These are phyloP conservation scores for Megaustenia siamemsis DNA, from an alignment of 2,888 invertebrate genomes.

Conservation along the genomic window DNA sequence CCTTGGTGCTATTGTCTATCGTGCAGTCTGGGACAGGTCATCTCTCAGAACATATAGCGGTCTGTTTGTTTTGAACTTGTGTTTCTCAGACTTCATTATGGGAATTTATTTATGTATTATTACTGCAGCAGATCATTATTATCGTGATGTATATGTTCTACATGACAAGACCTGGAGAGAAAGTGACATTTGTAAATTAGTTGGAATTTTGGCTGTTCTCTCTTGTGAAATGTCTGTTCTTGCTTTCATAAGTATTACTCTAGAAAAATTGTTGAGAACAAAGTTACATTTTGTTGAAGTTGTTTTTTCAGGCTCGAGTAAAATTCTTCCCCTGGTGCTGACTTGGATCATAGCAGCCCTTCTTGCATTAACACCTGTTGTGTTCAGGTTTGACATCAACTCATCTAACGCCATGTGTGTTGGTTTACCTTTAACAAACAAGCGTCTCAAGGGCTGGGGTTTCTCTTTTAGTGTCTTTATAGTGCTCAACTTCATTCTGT, in stretches of 20 bases:
- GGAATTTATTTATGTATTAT: slow-evolving; percentile 1
- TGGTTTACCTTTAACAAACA: slow-evolving; percentile 76
- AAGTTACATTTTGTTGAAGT: slow-evolving; percentile 82
- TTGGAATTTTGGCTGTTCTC: background rate
- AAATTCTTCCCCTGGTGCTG: slow-evolving; percentile 60
- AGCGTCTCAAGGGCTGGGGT: slow-evolving; percentile 76
- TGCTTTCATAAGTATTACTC: slow-evolving; percentile 83
- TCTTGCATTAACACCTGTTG: slow-evolving; percentile 60
- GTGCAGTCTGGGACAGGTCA: background rate
- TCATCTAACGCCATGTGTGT: slow-evolving; percentile 72
- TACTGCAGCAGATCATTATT: slow-evolving; percentile 2
- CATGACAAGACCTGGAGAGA: background rate
- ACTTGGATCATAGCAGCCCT: slow-evolving; percentile 69
- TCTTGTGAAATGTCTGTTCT: slow-evolving; percentile 2
- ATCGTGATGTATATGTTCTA: slow-evolving; percentile 4
- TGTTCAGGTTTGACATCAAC: slow-evolving; percentile 69
- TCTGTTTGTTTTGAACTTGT: slow-evolving; percentile 20
- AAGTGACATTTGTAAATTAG: slow-evolving; percentile 7
- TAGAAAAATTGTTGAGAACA: slow-evolving; percentile 84
- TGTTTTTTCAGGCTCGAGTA: slow-evolving; percentile 63
- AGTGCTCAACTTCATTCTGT: slow-evolving; percentile 71
- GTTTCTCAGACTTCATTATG: slow-evolving; percentile 23
- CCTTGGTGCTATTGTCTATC: background rate
- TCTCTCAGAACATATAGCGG: background rate
- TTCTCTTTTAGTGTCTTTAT: slow-evolving; percentile 76